A percentile compares a stretch with the other conserved stretches of the same genome.
Evolutionary conservation across 2,888 invertebrate species (phyloP).

Genomic region (Itoplectis maculator): DNA sequence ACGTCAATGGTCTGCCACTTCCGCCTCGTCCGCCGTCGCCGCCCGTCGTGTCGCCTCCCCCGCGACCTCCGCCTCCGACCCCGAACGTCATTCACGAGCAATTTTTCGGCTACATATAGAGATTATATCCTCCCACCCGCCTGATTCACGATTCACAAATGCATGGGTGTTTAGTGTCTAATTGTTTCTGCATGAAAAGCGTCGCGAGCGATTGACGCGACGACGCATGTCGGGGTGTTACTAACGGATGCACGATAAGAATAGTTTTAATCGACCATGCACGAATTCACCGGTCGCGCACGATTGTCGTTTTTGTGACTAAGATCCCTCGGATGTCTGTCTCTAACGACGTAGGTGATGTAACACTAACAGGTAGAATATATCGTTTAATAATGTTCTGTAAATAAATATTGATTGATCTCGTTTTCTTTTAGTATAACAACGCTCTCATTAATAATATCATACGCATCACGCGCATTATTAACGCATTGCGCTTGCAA

Average conservation of each 20-base stretch:
- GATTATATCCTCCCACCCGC: constrained; percentile 37
- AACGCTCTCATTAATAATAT: constrained; percentile 34
- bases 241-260: constrained; percentile 40
- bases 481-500: constrained; percentile 45
- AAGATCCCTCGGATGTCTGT: constrained; percentile 15
- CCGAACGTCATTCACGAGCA: constrained; percentile 87
- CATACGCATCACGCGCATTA: constrained; percentile 17
- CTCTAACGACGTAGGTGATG: constrained; percentile 24
- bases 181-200: constrained; percentile 38
- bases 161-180: constrained; percentile 43
- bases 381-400: constrained; percentile 43
- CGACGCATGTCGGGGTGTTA: constrained; percentile 28
- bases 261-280: constrained; percentile 9
- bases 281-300: constrained; percentile 19
- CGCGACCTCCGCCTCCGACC: constrained; percentile 84
- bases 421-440: constrained; percentile 12
- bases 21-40: constrained; percentile 83
- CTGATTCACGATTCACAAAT: constrained; percentile 26
- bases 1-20: constrained; percentile 72
- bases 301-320: constrained; percentile 16
- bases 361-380: constrained; percentile 57
- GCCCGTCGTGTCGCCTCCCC: constrained; percentile 63
- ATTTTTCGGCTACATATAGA: constrained; percentile 83
- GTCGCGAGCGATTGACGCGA: constrained; percentile 10
- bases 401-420: constrained; percentile 46